Percentiles rank a stretch among this genome's conserved stretches.
These are phyloP conservation scores for Fratercula arctica DNA, from an alignment of 2,797 vertebrate species.

Conservation along the genomic window DNA sequence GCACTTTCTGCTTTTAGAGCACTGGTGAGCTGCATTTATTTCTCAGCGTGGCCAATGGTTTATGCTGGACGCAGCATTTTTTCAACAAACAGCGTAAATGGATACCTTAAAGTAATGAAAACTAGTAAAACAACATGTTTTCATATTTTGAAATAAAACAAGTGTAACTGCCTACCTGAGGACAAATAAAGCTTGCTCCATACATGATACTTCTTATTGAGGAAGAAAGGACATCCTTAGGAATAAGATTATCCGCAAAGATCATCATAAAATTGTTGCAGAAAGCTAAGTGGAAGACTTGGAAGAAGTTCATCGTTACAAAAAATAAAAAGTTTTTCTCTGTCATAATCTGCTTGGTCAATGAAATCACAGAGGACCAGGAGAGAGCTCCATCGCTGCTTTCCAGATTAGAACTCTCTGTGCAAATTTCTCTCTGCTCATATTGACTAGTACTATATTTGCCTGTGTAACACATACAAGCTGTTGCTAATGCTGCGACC, in stretches of 20 bases:
- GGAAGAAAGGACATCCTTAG: constrained; percentile 80
- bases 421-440: constrained; percentile 21
- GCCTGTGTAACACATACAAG: constrained; percentile 87
- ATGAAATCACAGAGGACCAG: constrained; percentile 71
- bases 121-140: not conserved
- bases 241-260: constrained; percentile 89
- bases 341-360: constrained; percentile 84
- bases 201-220: constrained; percentile 87
- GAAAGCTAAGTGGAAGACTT: constrained; percentile 89
- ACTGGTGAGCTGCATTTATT: not conserved
- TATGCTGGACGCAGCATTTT: not conserved
- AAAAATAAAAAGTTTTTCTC: constrained; percentile 87
- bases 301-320: constrained; percentile 91
- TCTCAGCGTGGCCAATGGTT: not conserved
- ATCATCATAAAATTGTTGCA: constrained; percentile 93
- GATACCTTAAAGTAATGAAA: not conserved
- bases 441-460: constrained; percentile 79
- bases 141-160: not conserved
- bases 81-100: not conserved
- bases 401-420: not conserved
- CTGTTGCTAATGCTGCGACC: constrained; percentile 77
- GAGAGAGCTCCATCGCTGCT: constrained; percentile 53
- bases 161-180: constrained; percentile 81
- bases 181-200: constrained; percentile 90
- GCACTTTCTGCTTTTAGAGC: not conserved